These are phyloP conservation scores for Loripinus fragilis DNA, from an alignment of 2,888 invertebrate species.

Conservation along the genomic window DNA sequence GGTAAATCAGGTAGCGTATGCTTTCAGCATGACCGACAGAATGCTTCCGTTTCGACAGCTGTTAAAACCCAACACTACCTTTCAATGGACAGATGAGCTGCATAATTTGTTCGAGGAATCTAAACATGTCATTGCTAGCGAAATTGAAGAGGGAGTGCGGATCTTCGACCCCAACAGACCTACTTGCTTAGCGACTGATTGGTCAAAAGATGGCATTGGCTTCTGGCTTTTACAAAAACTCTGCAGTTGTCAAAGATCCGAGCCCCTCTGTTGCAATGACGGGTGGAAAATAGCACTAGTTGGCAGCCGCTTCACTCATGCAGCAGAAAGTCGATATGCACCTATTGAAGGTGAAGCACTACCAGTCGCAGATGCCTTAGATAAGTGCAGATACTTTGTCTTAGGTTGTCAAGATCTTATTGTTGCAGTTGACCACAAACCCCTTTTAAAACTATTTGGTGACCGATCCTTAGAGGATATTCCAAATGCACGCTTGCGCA, in stretches of 20 bases:
- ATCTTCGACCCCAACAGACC: conserved; percentile 65
- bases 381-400: conserved; percentile 45
- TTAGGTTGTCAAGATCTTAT: conserved; percentile 39
- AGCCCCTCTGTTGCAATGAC: conserved; percentile 53
- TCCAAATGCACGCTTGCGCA: conserved; percentile 56
- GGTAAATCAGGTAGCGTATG: conserved; percentile 65
- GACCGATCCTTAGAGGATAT: conserved; percentile 49
- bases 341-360: conserved; percentile 49
- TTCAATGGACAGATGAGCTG: conserved; percentile 46
- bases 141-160: conserved; percentile 61
- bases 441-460: conserved; percentile 40
- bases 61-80: conserved; percentile 54
- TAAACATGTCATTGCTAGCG: no score
- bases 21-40: conserved; percentile 64
- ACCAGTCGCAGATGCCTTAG: conserved; percentile 45
- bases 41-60: conserved; percentile 55
- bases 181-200: conserved; percentile 67
- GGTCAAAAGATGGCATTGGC: conserved; percentile 54
- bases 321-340: conserved; percentile 40
- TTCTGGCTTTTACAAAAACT: conserved; percentile 67
- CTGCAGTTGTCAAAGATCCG: conserved; percentile 33
- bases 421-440: conserved; percentile 53
- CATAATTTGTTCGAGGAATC: conserved; percentile 43
- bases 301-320: conserved; percentile 58
- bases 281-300: conserved; percentile 59